phyloP scores from a whole-genome alignment of 2,113 vertebrate genomes.

The Mohoua ochrocephala region DNA sequence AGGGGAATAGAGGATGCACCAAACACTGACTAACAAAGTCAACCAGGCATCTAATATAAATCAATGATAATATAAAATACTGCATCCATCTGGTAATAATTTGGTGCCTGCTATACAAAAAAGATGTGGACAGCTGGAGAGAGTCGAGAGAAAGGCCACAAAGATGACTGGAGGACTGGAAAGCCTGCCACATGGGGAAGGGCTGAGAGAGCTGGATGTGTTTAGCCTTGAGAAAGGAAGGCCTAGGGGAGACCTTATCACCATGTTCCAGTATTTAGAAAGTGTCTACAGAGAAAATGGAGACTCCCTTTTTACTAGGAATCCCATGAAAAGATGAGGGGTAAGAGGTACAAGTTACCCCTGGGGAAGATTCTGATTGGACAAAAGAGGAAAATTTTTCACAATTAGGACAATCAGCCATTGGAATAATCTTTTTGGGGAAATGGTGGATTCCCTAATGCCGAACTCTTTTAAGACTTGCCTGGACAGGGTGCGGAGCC shows the following conservation, averaged over 20 bases:
- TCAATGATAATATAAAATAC: neutral
- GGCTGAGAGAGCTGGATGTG: neutral
- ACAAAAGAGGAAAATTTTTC: neutral
- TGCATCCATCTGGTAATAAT: neutral
- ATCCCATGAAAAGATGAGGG: neutral
- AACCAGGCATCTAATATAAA: neutral
- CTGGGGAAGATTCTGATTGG: neutral
- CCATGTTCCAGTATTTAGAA: neutral
- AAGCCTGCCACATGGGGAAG: neutral
- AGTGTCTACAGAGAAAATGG: neutral
- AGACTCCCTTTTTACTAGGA: neutral
- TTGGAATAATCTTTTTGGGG: neutral
- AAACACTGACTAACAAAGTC: neutral
- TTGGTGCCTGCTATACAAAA: neutral
- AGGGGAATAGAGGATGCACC: too few species aligned
- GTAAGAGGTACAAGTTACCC: neutral
- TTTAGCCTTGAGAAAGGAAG: neutral
- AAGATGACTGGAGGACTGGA: neutral
- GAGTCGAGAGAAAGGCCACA: neutral
- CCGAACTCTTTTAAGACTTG: neutral
- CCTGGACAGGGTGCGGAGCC: neutral
- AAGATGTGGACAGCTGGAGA: neutral
- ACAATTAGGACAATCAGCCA: neutral
- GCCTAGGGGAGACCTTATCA: neutral
- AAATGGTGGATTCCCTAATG: fast-evolving